A percentile compares a stretch with the other conserved stretches of the same genome.
These are phyloP conservation scores for Peromyscus attwateri DNA, from an alignment of 2,797 vertebrate species.

Conservation along the genomic window DNA sequence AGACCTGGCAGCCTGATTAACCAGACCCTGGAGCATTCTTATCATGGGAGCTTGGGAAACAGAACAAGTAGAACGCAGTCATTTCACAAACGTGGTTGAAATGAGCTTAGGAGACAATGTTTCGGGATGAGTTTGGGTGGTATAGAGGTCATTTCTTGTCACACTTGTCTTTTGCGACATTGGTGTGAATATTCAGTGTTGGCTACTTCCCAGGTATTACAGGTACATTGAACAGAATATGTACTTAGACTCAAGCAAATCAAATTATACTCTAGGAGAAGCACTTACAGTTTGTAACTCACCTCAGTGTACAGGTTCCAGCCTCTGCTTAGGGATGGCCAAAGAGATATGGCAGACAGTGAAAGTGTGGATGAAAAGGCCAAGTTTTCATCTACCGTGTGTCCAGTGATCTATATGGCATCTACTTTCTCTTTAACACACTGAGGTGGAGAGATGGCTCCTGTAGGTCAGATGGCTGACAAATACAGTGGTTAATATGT, in stretches of 20 bases:
- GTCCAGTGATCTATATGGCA: neutral
- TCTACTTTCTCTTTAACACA: conserved; percentile 6
- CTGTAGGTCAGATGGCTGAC: neutral
- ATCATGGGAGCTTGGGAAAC: neutral
- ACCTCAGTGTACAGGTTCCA: neutral
- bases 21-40: neutral
- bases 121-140: neutral
- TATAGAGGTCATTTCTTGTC: neutral
- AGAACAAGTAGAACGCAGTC: neutral
- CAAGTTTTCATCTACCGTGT: neutral
- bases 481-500: neutral
- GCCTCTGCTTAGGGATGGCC: neutral
- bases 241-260: neutral
- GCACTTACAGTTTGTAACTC: neutral
- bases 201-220: neutral
- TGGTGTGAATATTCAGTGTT: neutral
- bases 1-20: neutral
- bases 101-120: conserved; percentile 1
- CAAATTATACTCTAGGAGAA: neutral
- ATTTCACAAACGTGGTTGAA: neutral
- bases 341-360: neutral
- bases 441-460: neutral
- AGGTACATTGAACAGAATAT: neutral
- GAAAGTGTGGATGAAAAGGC: neutral
- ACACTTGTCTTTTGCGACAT: neutral